Conservation (phyloP, 2,113 vertebrate species). For the Glaucidium brasilianum region DNA sequence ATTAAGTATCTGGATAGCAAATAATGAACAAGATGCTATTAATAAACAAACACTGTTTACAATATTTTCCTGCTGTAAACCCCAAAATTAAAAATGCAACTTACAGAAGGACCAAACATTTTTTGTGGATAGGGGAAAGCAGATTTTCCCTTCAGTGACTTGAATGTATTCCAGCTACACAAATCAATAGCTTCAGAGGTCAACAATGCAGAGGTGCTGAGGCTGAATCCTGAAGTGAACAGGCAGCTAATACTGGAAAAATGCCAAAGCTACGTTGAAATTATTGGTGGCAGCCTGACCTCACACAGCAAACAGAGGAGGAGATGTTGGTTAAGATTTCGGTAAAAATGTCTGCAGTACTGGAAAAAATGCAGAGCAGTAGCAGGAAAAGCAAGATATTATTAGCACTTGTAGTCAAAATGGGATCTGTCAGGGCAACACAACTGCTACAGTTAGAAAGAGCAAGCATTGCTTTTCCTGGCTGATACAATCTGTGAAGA, state of each 20-base stretch:
- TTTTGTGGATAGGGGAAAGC: not conserved
- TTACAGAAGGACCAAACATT: not conserved
- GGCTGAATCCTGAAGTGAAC: not conserved
- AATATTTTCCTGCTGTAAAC: not conserved
- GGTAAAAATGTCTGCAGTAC: not conserved
- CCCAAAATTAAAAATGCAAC: not conserved
- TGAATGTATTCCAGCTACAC: not conserved
- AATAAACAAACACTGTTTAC: not conserved
- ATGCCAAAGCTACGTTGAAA: not conserved
- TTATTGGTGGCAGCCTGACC: conserved; percentile 38
- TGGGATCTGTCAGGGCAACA: not conserved
- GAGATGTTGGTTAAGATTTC: conserved; percentile 32
- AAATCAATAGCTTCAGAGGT: conserved; percentile 51
- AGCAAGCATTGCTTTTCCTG: not conserved
- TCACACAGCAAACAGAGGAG: conserved; percentile 27
- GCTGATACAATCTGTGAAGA: not conserved
- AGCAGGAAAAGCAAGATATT: conserved; percentile 21
- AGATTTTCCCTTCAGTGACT: not conserved
- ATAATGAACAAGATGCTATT: not conserved
- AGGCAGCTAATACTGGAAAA: conserved; percentile 29
- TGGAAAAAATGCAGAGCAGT: not conserved
- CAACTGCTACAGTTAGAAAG: not conserved
- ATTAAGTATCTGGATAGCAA: not conserved
- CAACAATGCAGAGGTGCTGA: conserved; percentile 1
- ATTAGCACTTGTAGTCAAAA: not conserved